A percentile compares a stretch with the other conserved stretches of the same genome.
Conservation (phyloP, 2,113 vertebrate species). For the Sylvietta virens region DNA sequence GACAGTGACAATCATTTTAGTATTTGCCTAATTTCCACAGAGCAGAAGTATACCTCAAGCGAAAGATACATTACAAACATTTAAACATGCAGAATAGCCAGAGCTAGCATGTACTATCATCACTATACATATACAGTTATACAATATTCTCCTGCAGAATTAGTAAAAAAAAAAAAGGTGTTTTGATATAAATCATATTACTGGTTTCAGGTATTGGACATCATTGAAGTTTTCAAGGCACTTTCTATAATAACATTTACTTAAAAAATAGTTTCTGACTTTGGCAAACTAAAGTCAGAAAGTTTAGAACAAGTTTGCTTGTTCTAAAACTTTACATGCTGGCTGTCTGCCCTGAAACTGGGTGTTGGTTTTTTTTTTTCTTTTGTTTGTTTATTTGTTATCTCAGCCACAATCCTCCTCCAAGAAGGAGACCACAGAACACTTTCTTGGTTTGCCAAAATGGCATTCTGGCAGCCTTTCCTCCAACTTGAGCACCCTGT, state of each 20-base stretch:
- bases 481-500: neutral
- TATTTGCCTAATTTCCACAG: neutral
- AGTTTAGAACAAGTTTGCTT: no score
- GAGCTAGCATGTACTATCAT: neutral
- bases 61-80: neutral
- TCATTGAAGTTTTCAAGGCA: neutral
- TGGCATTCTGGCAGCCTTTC: neutral
- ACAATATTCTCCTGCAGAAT: neutral
- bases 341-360: neutral
- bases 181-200: neutral
- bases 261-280: neutral
- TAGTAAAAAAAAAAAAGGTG: neutral
- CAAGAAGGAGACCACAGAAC: neutral
- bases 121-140: neutral
- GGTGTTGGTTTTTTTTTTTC: rapidly evolving
- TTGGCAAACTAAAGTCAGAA: conserved; percentile 31
- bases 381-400: neutral
- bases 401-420: neutral
- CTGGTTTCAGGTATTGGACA: neutral
- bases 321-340: conserved; percentile 6
- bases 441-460: neutral
- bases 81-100: neutral
- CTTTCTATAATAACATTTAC: neutral
- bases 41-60: neutral
- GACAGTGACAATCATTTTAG: neutral